Evolutionary conservation across 2,888 invertebrate species (phyloP).

Genomic region (Myathropa florea): DNA sequence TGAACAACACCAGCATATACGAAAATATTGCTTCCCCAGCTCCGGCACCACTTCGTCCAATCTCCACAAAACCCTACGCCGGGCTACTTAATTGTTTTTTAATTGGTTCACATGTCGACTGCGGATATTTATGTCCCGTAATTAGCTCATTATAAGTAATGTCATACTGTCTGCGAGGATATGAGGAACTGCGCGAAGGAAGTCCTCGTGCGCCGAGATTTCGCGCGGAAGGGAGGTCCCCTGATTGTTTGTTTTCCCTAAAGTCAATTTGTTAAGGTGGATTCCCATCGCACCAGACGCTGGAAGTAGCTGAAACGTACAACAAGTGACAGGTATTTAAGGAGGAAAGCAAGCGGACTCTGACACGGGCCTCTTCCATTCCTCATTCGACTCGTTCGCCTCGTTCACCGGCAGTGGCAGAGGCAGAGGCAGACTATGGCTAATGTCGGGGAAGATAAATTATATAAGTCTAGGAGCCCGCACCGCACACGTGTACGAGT

Average conservation of each 20-base stretch:
- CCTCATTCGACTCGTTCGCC: conserved; percentile 8
- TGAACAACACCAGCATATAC: background rate
- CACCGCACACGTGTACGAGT: conserved; percentile 61
- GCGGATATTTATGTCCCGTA: conserved; percentile 73
- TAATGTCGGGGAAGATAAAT: conserved; percentile 68
- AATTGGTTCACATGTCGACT: conserved; percentile 74
- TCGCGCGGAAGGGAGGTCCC: conserved; percentile 50
- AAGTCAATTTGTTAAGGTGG: conserved; percentile 68
- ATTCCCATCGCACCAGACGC: conserved; percentile 40
- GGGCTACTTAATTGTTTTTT: conserved; percentile 73
- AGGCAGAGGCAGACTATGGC: conserved; percentile 38
- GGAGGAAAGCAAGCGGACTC: conserved; percentile 40
- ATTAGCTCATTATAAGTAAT: conserved; percentile 74
- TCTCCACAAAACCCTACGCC: background rate
- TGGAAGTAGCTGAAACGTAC: conserved; percentile 62
- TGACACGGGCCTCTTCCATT: conserved; percentile 64
- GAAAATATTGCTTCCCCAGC: conserved; percentile 25
- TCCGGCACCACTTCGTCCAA: too few species aligned
- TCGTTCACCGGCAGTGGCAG: background rate
- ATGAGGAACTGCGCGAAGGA: conserved; percentile 55
- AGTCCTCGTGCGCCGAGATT: conserved; percentile 40
- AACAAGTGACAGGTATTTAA: conserved; percentile 71
- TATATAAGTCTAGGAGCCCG: conserved; percentile 60
- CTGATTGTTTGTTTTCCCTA: conserved; percentile 64
- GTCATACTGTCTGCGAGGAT: conserved; percentile 70